Evolutionary conservation across 2,888 invertebrate species (phyloP), one percentile per base, ranked within the genome.

Genomic region (Melinaea menophilus): DNA sequence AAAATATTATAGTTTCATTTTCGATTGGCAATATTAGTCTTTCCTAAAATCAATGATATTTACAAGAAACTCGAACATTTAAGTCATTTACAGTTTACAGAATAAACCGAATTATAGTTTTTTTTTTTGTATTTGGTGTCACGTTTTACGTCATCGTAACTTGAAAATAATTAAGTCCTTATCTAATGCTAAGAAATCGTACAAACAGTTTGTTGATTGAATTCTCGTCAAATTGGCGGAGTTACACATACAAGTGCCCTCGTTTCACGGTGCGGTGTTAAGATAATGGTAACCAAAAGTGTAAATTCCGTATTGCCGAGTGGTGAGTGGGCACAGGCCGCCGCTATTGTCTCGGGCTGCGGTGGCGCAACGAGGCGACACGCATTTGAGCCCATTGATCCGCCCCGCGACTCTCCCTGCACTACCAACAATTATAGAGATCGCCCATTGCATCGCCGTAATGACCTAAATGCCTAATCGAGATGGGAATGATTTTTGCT

Each of bases 301-400:
- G 79, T 71, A 71, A 77, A 82, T 71, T 69, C 71, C 71, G 73
- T 79, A 76, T 79, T 80, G 80, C 72, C 68, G 82, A 81, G 80
- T 81, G 76, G 77, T 79, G 79, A 83, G 80, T 79, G 77, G 72
- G 74, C 47, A 59, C 63, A 62, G 65, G 62, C 69, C 65, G 76
- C 71, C 66, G 69, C 81, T 75, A 86, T 87, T 88, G 87, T 87
- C 78, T 86, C 75, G 70, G 69, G 63, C 45, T 33, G 71, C 72
- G 72, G 75, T 87, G 82, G 78, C 81, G 87, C 82, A 87, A 88
- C 78, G 75, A 81, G 87, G 86, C 86, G 88, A 87, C 85, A 88
- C 86, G 82, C 82, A 76, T 88, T 85, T 87, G 83, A 80, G 70
- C 80, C 81, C 81, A 88, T 87, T 87, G 87, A 86, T 85, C 84